A percentile compares a stretch with the other conserved stretches of the same genome.
Conservation (phyloP, 1,140 invertebrate species). For the Ceratosolen fusciceps region DNA sequence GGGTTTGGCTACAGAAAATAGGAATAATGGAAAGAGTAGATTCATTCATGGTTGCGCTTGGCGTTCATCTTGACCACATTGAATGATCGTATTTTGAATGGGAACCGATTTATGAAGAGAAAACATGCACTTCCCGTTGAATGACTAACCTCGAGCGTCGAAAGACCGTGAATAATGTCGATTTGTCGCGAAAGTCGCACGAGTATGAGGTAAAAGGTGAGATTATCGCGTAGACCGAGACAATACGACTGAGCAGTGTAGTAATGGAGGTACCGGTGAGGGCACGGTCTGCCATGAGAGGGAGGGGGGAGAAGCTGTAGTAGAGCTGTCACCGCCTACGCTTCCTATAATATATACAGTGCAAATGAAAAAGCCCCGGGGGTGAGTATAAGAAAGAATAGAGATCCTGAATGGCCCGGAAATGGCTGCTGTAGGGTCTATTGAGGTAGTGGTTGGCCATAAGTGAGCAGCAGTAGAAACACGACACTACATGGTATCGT, state of each 20-base stretch:
- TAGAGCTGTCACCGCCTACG: slow-evolving; percentile 54
- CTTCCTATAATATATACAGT: slow-evolving; percentile 28
- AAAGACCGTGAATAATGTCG: slow-evolving; percentile 47
- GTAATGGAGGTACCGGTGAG: slow-evolving; percentile 42
- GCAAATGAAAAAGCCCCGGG: slow-evolving; percentile 42
- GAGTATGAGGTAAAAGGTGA: neutral
- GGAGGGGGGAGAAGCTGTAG: slow-evolving; percentile 44
- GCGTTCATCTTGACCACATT: slow-evolving; percentile 34
- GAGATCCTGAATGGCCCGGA: slow-evolving; percentile 58
- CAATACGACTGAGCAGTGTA: no score
- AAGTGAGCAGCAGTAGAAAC: slow-evolving; percentile 59
- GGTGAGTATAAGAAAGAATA: slow-evolving; percentile 46
- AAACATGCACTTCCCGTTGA: slow-evolving; percentile 54
- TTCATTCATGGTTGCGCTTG: slow-evolving; percentile 30
- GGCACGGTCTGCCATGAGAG: no score
- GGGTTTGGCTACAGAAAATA: neutral
- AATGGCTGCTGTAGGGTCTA: slow-evolving; percentile 55
- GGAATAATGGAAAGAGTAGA: slow-evolving; percentile 9
- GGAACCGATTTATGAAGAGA: slow-evolving; percentile 53
- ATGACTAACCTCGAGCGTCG: slow-evolving; percentile 16
- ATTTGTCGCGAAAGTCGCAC: slow-evolving; percentile 54
- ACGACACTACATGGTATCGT: slow-evolving; percentile 56
- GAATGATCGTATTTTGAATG: slow-evolving; percentile 52
- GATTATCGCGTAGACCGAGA: no score
- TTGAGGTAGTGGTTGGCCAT: slow-evolving; percentile 49